These are phyloP conservation scores for Perizoma affinitatum DNA, from an alignment of 2,888 invertebrate genomes.

Conservation along the genomic window DNA sequence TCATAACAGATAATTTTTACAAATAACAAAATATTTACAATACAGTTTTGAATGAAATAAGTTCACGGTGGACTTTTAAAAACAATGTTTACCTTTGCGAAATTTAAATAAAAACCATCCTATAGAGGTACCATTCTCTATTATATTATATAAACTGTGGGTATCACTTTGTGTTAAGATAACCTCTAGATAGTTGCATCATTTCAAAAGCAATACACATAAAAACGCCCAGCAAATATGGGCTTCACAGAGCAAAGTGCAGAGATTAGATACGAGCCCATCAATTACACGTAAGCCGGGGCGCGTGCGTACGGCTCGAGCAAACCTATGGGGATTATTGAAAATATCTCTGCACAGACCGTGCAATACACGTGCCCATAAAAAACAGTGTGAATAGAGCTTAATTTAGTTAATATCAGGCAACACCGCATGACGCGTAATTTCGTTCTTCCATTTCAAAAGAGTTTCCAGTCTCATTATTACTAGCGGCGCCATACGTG, in stretches of 20 bases:
- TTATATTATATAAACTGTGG: too few species aligned
- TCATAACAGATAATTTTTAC: too few species aligned
- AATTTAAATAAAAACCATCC: too few species aligned
- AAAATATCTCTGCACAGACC: constrained; percentile 65
- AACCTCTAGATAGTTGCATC: constrained; percentile 4
- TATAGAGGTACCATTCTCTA: too few species aligned
- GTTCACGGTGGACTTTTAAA: too few species aligned
- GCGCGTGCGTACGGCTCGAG: constrained; percentile 72
- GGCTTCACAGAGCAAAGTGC: constrained; percentile 62
- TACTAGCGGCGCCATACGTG: too few species aligned
- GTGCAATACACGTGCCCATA: constrained; percentile 42
- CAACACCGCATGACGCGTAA: not conserved
- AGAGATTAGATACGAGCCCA: constrained; percentile 78
- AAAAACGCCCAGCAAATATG: constrained; percentile 7
- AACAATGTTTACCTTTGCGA: too few species aligned
- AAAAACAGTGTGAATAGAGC: constrained; percentile 31
- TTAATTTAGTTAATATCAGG: constrained; percentile 27
- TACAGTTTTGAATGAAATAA: too few species aligned
- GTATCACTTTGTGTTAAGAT: too few species aligned
- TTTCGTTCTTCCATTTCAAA: not conserved
- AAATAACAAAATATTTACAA: too few species aligned
- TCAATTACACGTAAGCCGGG: constrained; percentile 79
- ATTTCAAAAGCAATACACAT: constrained; percentile 10
- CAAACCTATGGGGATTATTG: constrained; percentile 77
- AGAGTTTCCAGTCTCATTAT: too few species aligned